Evolutionary conservation across 2,797 vertebrate species (phyloP).

Genomic region (Natrix natrix): DNA sequence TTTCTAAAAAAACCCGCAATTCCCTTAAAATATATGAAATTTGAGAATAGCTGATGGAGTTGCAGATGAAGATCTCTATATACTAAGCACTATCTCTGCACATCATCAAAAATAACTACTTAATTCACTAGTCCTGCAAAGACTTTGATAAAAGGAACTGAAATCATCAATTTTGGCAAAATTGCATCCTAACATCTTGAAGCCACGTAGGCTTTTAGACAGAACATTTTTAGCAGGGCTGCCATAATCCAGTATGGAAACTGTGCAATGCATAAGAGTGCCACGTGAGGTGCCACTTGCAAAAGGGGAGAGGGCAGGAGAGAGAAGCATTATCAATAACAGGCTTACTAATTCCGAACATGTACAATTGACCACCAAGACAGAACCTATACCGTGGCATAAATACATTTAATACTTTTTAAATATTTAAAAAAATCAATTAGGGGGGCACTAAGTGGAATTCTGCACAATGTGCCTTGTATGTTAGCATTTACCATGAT

Average conservation of each 20-base stretch:
- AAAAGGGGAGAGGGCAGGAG: not conserved
- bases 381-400: not conserved
- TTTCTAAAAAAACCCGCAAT: not conserved
- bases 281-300: not conserved
- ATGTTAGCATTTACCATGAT: not conserved
- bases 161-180: not conserved
- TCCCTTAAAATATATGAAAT: not conserved
- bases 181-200: not conserved
- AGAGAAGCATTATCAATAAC: not conserved
- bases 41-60: not conserved
- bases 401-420: not conserved
- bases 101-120: not conserved
- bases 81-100: not conserved
- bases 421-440: not conserved
- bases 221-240: not conserved
- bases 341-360: not conserved
- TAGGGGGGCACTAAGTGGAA: not conserved
- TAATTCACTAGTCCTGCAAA: not conserved
- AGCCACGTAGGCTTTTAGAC: not conserved
- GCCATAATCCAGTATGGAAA: not conserved
- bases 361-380: not conserved
- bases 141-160: not conserved
- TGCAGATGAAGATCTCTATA: not conserved
- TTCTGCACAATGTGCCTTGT: not conserved
- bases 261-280: not conserved